These are phyloP conservation scores for Nixonia krombeini DNA, from an alignment of 1,140 invertebrate genomes.

Conservation along the genomic window DNA sequence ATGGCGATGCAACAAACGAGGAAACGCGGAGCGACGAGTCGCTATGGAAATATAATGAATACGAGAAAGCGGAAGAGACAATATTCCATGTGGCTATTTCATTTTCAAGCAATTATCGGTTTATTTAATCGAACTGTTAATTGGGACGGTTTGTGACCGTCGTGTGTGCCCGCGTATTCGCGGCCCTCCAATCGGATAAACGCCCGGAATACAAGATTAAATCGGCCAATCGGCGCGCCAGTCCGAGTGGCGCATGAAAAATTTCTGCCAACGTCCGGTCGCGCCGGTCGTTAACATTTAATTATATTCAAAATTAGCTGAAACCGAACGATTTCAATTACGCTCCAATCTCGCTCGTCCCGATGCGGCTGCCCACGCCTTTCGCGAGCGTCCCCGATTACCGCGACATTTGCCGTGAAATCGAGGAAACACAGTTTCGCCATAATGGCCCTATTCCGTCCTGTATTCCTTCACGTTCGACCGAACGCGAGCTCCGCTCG, in stretches of 20 bases:
- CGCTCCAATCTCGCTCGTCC: conserved; percentile 12
- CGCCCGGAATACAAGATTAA: conserved; percentile 40
- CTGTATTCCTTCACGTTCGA: conserved; percentile 12
- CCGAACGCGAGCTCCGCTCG: not conserved
- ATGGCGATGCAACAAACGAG: conserved; percentile 18
- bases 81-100: conserved; percentile 54
- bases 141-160: conserved; percentile 50
- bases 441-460: conserved; percentile 23
- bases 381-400: conserved; percentile 12
- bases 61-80: conserved; percentile 52
- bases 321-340: conserved; percentile 26
- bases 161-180: conserved; percentile 26
- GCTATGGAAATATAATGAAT: conserved; percentile 46
- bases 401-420: conserved; percentile 5
- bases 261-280: conserved; percentile 6
- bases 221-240: conserved; percentile 29
- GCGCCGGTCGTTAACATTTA: conserved; percentile 26
- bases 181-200: conserved; percentile 42
- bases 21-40: conserved; percentile 18
- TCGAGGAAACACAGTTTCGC: conserved; percentile 17
- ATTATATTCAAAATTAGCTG: conserved; percentile 38
- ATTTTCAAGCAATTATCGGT: conserved; percentile 64
- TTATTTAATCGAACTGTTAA: conserved; percentile 67
- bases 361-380: not conserved
- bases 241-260: conserved; percentile 17